Conservation (phyloP, 37 sponge, comb jelly and placozoan genomes). For the Spongia lamella region DNA sequence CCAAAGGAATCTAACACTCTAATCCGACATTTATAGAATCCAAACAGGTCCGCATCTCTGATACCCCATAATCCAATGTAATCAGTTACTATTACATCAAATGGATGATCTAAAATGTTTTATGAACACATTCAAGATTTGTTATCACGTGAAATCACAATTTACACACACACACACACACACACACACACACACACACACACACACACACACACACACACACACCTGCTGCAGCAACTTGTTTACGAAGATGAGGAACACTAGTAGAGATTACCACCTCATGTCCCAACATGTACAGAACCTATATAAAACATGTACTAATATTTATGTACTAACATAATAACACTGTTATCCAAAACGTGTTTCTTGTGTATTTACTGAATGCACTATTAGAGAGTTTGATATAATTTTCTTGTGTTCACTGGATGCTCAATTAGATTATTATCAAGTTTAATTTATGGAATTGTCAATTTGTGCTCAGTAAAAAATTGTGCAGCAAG, state of each 20-base stretch:
- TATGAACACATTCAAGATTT: no score
- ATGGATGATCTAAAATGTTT: conserved; percentile 18
- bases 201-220: conserved; percentile 11
- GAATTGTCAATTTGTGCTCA: no score
- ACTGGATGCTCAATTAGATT: no score
- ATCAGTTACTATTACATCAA: conserved; percentile 80
- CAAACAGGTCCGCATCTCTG: conserved; percentile 39
- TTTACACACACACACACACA: conserved; percentile 11
- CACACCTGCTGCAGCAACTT: neutral
- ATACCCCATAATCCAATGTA: conserved; percentile 71
- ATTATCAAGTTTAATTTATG: no score
- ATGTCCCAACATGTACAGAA: conserved; percentile 60
- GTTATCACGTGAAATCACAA: no score
- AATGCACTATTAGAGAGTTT: no score
- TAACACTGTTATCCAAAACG: no score
- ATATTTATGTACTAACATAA: no score
- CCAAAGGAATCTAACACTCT: conserved; percentile 76
- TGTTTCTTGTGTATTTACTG: no score
- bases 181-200: conserved; percentile 19
- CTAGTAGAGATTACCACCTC: conserved; percentile 22
- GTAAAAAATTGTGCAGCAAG: no score
- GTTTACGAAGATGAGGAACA: neutral
- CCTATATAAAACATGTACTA: conserved; percentile 4
- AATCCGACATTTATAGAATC: conserved; percentile 61
- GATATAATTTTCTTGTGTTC: no score